Conservation (phyloP, 2,113 vertebrate genomes). For the Brachyistius frenatus region DNA sequence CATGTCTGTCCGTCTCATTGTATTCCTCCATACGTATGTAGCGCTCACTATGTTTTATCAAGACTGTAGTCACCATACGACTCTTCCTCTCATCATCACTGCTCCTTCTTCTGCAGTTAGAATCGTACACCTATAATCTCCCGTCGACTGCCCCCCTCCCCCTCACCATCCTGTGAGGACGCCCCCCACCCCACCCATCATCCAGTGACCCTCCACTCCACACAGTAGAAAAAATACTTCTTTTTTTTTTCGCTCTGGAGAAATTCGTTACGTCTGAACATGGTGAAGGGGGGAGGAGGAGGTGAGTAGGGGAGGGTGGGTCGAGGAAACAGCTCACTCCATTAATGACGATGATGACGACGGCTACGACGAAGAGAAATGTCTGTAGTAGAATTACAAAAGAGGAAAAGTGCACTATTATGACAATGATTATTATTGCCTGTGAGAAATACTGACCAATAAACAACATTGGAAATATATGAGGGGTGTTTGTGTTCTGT, state of each 20-base stretch:
- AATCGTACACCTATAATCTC: slow-evolving; percentile 77
- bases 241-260: slow-evolving; percentile 51
- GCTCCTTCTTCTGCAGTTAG: slow-evolving; percentile 69
- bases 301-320: slow-evolving; percentile 53
- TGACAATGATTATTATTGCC: slow-evolving; percentile 85
- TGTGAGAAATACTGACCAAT: slow-evolving; percentile 86
- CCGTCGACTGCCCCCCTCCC: slow-evolving; percentile 33
- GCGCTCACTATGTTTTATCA: slow-evolving; percentile 78
- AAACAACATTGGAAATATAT: slow-evolving; percentile 78
- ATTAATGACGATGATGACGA: slow-evolving; percentile 57
- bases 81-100: slow-evolving; percentile 76
- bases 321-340: slow-evolving; percentile 53
- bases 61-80: slow-evolving; percentile 78
- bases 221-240: slow-evolving; percentile 58
- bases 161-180: background rate
- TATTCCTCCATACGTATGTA: slow-evolving; percentile 83
- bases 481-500: slow-evolving; percentile 5
- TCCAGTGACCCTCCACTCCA: slow-evolving; percentile 36
- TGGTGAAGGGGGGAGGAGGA: slow-evolving; percentile 18
- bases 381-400: slow-evolving; percentile 83
- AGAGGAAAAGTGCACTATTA: slow-evolving; percentile 84
- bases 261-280: slow-evolving; percentile 35
- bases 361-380: slow-evolving; percentile 75
- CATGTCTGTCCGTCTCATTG: slow-evolving; percentile 71
- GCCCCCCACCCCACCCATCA: slow-evolving; percentile 5